Conservation (phyloP, 2,888 invertebrate species). For the Portevinia maculata region DNA sequence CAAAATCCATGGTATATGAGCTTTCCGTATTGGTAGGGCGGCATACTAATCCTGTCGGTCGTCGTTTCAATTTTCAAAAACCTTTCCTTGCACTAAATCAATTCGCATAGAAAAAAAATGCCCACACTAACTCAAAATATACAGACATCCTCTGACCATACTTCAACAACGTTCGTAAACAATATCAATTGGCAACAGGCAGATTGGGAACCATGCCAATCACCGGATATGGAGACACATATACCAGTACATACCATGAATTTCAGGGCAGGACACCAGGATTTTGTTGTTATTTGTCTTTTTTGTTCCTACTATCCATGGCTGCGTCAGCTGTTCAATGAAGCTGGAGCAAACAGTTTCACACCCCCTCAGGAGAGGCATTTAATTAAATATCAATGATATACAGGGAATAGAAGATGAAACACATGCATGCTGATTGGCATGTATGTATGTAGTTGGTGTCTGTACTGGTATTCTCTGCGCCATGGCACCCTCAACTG, state of each 20-base stretch:
- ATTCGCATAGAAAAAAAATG: too few relatives aligned
- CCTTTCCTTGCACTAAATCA: too few relatives aligned
- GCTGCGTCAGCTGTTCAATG: neutral
- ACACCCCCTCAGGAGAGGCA: conserved; percentile 34
- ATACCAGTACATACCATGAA: neutral
- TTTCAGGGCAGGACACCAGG: conserved; percentile 32
- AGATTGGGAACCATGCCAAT: conserved; percentile 33
- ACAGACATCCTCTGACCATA: neutral
- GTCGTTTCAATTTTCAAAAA: too few relatives aligned
- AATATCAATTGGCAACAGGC: conserved; percentile 44
- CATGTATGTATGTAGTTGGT: conserved; percentile 43
- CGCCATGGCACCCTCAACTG: neutral
- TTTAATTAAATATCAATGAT: conserved; percentile 70
- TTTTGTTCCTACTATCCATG: neutral
- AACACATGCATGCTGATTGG: conserved; percentile 63
- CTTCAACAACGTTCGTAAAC: conserved; percentile 9
- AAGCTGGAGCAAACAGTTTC: conserved; percentile 4
- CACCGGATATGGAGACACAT: conserved; percentile 18
- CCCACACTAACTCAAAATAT: too few relatives aligned
- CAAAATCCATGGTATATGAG: too few relatives aligned
- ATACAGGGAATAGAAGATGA: conserved; percentile 55
- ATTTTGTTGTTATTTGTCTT: conserved; percentile 14
- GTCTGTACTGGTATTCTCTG: neutral
- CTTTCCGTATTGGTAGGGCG: too few relatives aligned
- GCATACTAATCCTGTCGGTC: too few relatives aligned